phyloP scores from a whole-genome alignment of 2,797 vertebrate species.

The Lacerta viridis region DNA sequence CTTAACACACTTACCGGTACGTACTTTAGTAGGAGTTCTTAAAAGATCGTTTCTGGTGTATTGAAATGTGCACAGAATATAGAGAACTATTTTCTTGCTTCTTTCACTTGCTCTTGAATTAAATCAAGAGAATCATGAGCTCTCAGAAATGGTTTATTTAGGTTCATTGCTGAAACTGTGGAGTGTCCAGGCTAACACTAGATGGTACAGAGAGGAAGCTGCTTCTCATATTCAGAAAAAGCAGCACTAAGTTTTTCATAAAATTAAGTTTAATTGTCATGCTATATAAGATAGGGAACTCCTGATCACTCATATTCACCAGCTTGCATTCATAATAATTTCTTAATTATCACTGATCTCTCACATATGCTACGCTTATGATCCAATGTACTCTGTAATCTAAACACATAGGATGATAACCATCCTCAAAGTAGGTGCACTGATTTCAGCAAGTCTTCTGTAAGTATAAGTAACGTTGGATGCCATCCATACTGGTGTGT shows the following conservation, averaged over 20 bases:
- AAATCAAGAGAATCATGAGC: not conserved
- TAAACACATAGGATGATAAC: constrained; percentile 5
- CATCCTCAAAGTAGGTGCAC: too few species aligned
- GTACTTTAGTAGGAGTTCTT: not conserved
- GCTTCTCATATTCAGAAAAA: not conserved
- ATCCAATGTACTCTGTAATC: not conserved
- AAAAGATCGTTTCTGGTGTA: not conserved
- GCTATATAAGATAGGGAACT: not conserved
- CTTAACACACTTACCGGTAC: not conserved
- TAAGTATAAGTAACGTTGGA: too few species aligned
- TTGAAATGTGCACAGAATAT: not conserved
- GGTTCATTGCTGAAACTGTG: not conserved
- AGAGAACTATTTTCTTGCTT: not conserved
- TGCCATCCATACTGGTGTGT: too few species aligned
- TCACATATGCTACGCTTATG: not conserved
- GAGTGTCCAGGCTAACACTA: not conserved
- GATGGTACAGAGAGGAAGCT: not conserved
- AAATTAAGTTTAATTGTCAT: not conserved
- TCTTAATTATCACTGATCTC: not conserved
- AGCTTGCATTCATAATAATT: not conserved
- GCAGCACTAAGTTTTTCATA: not conserved
- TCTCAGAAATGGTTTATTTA: not conserved
- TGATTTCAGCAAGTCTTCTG: too few species aligned
- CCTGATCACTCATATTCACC: not conserved
- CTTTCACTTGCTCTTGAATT: not conserved